These are phyloP conservation scores for Platyrinchus mystaceus DNA, from an alignment of 2,797 vertebrate species.

Conservation along the genomic window DNA sequence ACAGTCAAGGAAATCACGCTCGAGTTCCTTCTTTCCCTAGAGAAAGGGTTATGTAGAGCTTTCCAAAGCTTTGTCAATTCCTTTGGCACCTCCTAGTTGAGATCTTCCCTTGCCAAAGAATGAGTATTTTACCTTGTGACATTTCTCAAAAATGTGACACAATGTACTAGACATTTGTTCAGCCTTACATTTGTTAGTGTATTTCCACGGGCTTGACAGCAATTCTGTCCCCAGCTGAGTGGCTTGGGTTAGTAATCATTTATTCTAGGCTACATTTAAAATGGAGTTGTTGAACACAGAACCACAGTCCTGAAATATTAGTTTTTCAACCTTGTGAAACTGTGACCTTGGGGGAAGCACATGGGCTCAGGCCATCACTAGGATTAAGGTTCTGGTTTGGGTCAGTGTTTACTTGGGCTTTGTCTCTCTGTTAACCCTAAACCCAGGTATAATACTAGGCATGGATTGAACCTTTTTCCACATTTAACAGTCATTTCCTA, in stretches of 20 bases:
- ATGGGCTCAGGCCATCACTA: background rate
- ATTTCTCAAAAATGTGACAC: slow-evolving; percentile 1
- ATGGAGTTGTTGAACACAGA: background rate
- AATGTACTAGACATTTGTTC: background rate
- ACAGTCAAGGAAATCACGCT: background rate
- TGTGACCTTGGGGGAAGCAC: background rate
- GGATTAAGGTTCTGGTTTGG: background rate
- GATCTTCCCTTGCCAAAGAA: slow-evolving; percentile 24
- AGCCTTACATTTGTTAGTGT: background rate
- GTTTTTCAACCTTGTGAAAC: background rate
- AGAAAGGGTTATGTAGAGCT: background rate
- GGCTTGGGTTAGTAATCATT: background rate
- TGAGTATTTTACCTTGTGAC: slow-evolving; percentile 32
- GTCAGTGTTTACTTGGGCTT: background rate
- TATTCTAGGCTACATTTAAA: background rate
- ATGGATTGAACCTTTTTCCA: background rate
- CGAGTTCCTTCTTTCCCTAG: background rate
- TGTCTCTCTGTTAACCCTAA: background rate
- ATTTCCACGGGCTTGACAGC: background rate
- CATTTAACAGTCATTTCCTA: background rate
- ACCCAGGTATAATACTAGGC: background rate
- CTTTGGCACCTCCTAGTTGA: slow-evolving; percentile 6
- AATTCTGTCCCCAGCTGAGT: background rate
- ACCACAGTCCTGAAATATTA: background rate
- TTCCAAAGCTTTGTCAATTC: background rate